Evolutionary conservation across 2,888 invertebrate genomes (phyloP), one percentile per base, ranked within the genome.

Genomic region (Norana najaformis): DNA sequence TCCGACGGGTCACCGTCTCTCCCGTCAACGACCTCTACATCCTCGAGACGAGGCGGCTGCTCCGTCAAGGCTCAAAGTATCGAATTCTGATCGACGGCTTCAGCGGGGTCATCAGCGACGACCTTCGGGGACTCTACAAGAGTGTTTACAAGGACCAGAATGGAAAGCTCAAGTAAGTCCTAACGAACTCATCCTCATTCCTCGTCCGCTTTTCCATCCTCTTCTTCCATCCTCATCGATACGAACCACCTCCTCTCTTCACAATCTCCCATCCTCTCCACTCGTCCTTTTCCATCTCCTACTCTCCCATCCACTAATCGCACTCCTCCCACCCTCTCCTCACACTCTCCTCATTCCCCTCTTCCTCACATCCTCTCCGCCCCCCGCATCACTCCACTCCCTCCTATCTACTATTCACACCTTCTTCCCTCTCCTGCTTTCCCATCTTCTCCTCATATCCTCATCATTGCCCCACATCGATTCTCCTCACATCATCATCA

Each of bases 51-150:
- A n/a, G 82, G 18, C 82, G 88, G 23, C n/a, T 85, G 35, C 91
- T 92, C 41, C 88, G 88, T 47, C 30, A 39, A 4, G 91, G 91
- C 35, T 39, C 85, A 16, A n/a, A 37, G 23, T 91, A 92, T 90
- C 82, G 82, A 41, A 37, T 92, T 83, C 83, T 89, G 14, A 91
- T 92, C 88, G 89, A 88, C 30, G 39, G 88, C 47, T 92, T 92
- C 89, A 82, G 36, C 11, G 92, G 92, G 11, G 36, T 39, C 16
- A 88, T 92, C 16, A 47, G 89, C 36, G 92, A 92, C 41, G 92
- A 92, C 89, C 90, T 92, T 34, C 69, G 91, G 35, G 92, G 92
- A 20, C 91, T 92, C 36, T 92, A 92, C 91, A 39, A 91, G 23
- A 92, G 92, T 89, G 91, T 89, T 34, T 92, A 92, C 90, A 91